A percentile compares a stretch with the other conserved stretches of the same genome.
Evolutionary conservation across 92 coral and sea anemone species (phyloP).

Genomic region (Anthopleura xanthogrammica): DNA sequence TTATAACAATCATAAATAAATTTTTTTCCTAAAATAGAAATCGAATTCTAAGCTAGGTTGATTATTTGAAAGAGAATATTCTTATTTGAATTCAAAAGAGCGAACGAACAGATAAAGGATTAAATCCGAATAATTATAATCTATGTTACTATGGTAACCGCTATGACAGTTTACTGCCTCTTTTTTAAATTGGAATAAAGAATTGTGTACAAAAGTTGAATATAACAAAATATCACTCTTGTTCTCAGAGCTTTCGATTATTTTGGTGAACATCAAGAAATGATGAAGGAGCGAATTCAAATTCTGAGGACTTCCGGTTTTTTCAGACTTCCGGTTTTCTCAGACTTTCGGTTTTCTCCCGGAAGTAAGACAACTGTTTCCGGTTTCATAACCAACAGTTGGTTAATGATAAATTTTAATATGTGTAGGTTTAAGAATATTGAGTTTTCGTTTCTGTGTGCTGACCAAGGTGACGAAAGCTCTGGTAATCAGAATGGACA

Average conservation of each 20-base stretch:
- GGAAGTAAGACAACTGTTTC: neutral
- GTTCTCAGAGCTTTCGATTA: neutral
- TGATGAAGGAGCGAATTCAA: neutral
- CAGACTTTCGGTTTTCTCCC: neutral
- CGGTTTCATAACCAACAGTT: neutral
- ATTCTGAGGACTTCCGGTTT: neutral
- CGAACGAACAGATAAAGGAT: slow-evolving; percentile 1
- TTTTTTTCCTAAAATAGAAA: neutral
- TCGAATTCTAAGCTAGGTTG: neutral
- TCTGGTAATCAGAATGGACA: neutral
- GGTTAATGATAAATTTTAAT: too few relatives aligned
- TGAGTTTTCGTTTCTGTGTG: neutral
- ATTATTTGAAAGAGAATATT: neutral
- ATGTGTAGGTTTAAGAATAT: neutral
- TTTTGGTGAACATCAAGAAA: neutral
- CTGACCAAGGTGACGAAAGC: neutral
- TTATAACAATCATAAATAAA: neutral
- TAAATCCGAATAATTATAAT: neutral
- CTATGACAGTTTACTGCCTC: slow-evolving; percentile 8
- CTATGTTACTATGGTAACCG: slow-evolving; percentile 8
- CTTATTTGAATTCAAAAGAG: neutral
- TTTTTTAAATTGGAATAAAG: neutral
- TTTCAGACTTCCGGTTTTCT: too few relatives aligned
- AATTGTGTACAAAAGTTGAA: neutral
- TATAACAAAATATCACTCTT: neutral